Percentiles rank a stretch among this genome's conserved stretches.
Evolutionary conservation across 2,888 invertebrate species (phyloP).

Genomic region (Sepioteuthis lessoniana): DNA sequence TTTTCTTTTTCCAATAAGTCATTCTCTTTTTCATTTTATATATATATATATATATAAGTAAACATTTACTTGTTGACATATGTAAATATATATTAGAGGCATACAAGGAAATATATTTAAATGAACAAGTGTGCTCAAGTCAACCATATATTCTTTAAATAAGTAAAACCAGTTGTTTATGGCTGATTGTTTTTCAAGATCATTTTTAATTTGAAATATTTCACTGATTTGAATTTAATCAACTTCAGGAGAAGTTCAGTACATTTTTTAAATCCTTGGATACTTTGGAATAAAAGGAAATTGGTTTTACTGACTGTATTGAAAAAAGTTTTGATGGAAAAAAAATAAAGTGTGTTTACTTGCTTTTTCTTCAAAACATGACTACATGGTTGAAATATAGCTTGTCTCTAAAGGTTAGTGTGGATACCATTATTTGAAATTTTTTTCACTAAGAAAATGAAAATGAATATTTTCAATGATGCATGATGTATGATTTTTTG

Average conservation of each 20-base stretch:
- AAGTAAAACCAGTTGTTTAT: not conserved
- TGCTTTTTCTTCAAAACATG: not conserved
- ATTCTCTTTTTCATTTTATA: too few species aligned
- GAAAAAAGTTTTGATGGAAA: slow-evolving; percentile 1
- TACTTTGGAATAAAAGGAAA: not conserved
- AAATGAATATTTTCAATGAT: not conserved
- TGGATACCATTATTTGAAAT: not conserved
- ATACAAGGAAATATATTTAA: not conserved
- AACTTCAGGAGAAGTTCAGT: not conserved
- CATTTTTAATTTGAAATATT: not conserved
- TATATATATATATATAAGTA: not conserved
- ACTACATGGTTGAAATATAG: not conserved
- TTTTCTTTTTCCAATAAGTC: too few species aligned
- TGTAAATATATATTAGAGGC: not conserved
- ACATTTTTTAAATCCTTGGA: not conserved
- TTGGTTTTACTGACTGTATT: not conserved
- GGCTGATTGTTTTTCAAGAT: not conserved
- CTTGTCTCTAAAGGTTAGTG: not conserved
- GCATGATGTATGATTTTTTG: not conserved
- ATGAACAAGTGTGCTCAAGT: not conserved
- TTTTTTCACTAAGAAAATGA: not conserved
- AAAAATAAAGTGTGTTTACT: not conserved
- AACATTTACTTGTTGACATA: not conserved
- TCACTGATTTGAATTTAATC: not conserved
- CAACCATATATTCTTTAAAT: not conserved